Conservation (phyloP, 2,113 vertebrate genomes). For the Phylloscopus whistleri region DNA sequence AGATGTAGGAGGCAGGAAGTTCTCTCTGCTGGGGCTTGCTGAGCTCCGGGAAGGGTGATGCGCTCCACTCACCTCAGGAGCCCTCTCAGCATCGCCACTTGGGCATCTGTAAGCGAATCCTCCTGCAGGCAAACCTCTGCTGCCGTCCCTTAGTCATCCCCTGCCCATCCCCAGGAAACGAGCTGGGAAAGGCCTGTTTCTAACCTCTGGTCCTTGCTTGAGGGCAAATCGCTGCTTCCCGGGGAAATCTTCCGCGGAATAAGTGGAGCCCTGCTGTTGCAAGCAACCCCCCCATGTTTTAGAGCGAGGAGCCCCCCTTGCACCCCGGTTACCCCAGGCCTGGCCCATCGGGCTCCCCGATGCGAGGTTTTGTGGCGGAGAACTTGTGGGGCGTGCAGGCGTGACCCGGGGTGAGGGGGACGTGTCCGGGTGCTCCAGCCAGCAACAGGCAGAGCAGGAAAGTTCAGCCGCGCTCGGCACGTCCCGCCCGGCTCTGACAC, state of each 20-base stretch:
- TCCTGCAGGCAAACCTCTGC: background rate
- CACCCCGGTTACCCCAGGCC: background rate
- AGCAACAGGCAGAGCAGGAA: conserved; percentile 10
- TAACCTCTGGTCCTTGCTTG: rapidly evolving
- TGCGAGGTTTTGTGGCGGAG: rapidly evolving
- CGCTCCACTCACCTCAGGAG: background rate
- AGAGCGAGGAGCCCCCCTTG: background rate
- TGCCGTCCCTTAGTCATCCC: background rate
- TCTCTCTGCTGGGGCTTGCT: background rate
- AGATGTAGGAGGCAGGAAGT: background rate
- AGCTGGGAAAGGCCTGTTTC: background rate
- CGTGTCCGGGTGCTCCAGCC: background rate
- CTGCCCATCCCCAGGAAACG: background rate
- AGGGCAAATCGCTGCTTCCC: background rate
- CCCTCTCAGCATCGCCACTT: rapidly evolving
- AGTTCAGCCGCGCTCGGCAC: background rate
- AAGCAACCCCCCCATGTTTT: rapidly evolving
- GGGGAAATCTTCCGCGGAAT: background rate
- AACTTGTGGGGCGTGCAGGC: rapidly evolving
- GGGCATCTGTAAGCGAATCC: background rate
- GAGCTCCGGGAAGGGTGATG: background rate
- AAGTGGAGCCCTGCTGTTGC: rapidly evolving
- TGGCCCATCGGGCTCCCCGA: rapidly evolving
- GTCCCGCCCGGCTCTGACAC: rapidly evolving
- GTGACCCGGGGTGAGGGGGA: rapidly evolving